A percentile compares a stretch with the other conserved stretches of the same genome.
These are phyloP conservation scores for Australoheros facetus DNA, from an alignment of 2,797 vertebrate genomes.

Conservation along the genomic window DNA sequence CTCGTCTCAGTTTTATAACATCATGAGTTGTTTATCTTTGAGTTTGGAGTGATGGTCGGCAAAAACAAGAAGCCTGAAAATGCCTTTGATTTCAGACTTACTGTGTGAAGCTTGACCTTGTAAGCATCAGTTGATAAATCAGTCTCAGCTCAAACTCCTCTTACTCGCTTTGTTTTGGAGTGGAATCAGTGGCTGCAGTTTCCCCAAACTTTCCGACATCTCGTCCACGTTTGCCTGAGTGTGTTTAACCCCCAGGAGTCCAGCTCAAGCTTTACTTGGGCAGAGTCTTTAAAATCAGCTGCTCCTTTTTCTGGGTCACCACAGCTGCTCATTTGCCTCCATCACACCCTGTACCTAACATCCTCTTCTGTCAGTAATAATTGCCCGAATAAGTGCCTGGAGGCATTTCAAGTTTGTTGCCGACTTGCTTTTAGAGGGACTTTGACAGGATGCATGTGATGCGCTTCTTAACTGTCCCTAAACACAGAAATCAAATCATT, in stretches of 20 bases:
- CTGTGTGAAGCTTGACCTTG: background rate
- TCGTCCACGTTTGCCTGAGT: background rate
- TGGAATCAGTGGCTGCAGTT: background rate
- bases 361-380: too few relatives aligned
- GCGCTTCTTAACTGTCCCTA: background rate
- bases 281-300: background rate
- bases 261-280: background rate
- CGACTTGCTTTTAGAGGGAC: background rate
- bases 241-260: too few relatives aligned
- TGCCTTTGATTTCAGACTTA: background rate
- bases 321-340: background rate
- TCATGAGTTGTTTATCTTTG: background rate
- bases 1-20: background rate
- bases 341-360: background rate
- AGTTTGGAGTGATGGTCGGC: background rate
- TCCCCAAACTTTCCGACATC: background rate
- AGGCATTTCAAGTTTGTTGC: background rate
- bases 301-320: background rate
- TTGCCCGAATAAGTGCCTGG: slow-evolving; percentile 4
- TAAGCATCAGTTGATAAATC: background rate
- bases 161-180: background rate
- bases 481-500: background rate
- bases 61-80: background rate
- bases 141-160: background rate
- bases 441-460: background rate